These are phyloP conservation scores for Thryonomys swinderianus DNA, from an alignment of 2,113 vertebrate species.

Conservation along the genomic window DNA sequence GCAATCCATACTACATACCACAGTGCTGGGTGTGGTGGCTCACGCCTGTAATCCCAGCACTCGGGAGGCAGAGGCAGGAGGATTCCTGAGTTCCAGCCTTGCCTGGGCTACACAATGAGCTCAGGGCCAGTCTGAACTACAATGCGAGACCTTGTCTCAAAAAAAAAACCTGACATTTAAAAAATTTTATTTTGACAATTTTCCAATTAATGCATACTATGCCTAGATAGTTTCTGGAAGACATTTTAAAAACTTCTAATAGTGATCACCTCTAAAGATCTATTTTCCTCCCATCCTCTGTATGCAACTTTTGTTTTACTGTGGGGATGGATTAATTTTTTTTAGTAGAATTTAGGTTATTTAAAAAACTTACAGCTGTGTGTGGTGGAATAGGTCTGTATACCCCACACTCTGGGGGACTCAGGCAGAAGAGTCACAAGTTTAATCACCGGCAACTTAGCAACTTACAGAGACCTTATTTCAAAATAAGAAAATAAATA, in stretches of 20 bases:
- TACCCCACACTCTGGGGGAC: background rate
- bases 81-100: no score
- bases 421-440: background rate
- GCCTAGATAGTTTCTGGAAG: background rate
- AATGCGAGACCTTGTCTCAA: no score
- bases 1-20: no score
- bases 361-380: background rate
- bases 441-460: background rate
- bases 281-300: background rate
- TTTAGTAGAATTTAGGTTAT: background rate
- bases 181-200: constrained; percentile 20
- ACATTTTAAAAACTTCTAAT: background rate
- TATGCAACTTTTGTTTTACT: background rate
- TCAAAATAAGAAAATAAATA: background rate
- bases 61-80: no score
- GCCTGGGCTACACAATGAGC: no score
- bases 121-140: no score
- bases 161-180: no score
- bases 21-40: no score
- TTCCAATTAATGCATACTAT: background rate
- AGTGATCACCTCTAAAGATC: background rate
- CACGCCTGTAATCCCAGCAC: no score
- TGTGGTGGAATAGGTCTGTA: background rate
- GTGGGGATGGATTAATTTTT: background rate
- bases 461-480: background rate